Evolutionary conservation across 1,140 invertebrate genomes (phyloP).

Genomic region (Drosophila serrata): DNA sequence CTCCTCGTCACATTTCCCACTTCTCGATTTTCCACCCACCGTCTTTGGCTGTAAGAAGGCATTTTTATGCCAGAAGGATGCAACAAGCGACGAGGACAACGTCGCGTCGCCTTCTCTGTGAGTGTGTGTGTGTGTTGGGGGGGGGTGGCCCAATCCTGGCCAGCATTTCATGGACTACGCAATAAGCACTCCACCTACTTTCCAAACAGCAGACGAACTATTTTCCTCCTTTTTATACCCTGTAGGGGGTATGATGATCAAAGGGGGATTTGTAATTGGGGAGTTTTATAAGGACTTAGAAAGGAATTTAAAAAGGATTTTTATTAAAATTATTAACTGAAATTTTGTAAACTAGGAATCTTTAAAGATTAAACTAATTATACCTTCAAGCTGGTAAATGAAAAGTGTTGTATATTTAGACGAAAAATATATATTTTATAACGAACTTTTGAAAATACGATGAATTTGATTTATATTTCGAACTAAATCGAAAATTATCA

Average conservation of each 20-base stretch:
- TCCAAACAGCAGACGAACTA: constrained; percentile 50
- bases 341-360: no score
- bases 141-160: constrained; percentile 50
- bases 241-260: background rate
- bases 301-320: fast-evolving
- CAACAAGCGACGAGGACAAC: constrained; percentile 67
- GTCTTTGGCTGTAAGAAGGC: constrained; percentile 73
- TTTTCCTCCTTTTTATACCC: background rate
- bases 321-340: background rate
- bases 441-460: background rate
- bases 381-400: background rate
- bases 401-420: background rate
- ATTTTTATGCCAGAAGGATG: constrained; percentile 79
- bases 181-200: constrained; percentile 69
- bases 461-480: background rate
- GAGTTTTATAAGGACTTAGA: background rate
- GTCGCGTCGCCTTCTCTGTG: constrained; percentile 38
- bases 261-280: background rate
- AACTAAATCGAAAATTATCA: no score
- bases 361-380: no score
- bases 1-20: no score
- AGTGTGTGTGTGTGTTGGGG: constrained; percentile 24
- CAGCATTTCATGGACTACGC: constrained; percentile 65
- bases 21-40: constrained; percentile 28
- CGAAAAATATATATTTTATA: background rate